Percentiles rank a stretch among this genome's conserved stretches.
These are phyloP conservation scores for Gandaritis pyraliata DNA, from an alignment of 2,888 invertebrate genomes.

Conservation along the genomic window DNA sequence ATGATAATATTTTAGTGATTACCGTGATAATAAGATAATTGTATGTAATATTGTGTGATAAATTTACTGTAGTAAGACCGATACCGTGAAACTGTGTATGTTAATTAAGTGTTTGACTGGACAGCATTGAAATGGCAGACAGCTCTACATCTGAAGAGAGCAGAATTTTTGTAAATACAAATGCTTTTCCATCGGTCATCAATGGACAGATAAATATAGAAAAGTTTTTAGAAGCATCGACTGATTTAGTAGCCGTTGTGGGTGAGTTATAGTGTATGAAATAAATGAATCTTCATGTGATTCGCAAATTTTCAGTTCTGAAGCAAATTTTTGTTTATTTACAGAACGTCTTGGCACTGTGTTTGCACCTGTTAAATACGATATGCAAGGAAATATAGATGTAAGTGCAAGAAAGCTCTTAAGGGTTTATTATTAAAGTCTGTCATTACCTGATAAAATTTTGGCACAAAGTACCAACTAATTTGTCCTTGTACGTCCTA, in stretches of 20 bases:
- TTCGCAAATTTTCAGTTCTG: constrained; percentile 7
- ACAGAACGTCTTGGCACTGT: constrained; percentile 89
- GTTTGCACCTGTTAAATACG: constrained; percentile 89
- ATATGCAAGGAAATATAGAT: constrained; percentile 91
- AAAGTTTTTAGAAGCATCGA: constrained; percentile 85
- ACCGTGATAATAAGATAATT: constrained; percentile 37
- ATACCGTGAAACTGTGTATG: constrained; percentile 33
- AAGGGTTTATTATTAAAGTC: not conserved
- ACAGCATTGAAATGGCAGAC: constrained; percentile 58
- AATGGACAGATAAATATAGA: constrained; percentile 85
- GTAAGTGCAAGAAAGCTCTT: constrained; percentile 72
- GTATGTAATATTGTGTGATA: constrained; percentile 45
- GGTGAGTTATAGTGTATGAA: constrained; percentile 76
- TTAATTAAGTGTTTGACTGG: constrained; percentile 24
- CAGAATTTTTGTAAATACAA: constrained; percentile 53
- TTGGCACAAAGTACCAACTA: too few species aligned
- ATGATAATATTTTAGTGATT: constrained; percentile 40
- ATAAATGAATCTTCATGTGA: constrained; percentile 9
- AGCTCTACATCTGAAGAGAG: constrained; percentile 46
- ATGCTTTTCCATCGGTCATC: constrained; percentile 80
- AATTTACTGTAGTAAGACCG: constrained; percentile 36
- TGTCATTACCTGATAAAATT: not conserved
- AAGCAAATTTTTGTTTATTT: constrained; percentile 50
- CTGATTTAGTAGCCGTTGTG: constrained; percentile 85
- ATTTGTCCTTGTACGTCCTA: too few species aligned